Conservation (phyloP, 2,113 vertebrate species). For the Neolamprologus toae region DNA sequence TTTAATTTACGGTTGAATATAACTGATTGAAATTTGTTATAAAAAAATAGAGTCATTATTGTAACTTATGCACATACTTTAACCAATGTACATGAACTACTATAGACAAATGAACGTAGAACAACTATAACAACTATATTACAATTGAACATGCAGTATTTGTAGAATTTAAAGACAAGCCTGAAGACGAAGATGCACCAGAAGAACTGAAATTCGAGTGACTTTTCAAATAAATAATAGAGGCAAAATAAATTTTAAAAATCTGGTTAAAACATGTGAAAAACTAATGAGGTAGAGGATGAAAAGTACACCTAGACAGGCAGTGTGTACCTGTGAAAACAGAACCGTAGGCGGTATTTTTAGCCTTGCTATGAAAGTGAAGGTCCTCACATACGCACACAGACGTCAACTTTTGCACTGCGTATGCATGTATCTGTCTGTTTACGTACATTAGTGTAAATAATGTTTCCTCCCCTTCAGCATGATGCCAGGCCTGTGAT, state of each 20-base stretch:
- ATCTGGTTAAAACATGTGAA: neutral
- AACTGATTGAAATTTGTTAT: neutral
- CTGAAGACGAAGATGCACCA: neutral
- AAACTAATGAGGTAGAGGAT: constrained; percentile 21
- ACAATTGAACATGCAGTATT: neutral
- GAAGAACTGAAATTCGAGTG: neutral
- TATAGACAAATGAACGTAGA: neutral
- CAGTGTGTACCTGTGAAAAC: neutral
- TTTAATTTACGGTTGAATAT: neutral
- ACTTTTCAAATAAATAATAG: neutral
- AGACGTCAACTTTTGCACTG: neutral
- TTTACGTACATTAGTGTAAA: neutral
- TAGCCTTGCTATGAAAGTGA: neutral
- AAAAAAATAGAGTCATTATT: neutral
- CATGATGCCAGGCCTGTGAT: constrained; percentile 6
- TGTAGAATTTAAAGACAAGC: neutral
- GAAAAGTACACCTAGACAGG: neutral
- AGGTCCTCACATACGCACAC: neutral
- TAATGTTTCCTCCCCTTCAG: neutral
- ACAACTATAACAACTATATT: neutral
- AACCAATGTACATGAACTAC: neutral
- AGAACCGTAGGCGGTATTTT: neutral
- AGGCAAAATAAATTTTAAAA: neutral
- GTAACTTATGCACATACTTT: neutral
- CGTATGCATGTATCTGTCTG: neutral